These are phyloP conservation scores for Carposina sasakii DNA, from an alignment of 1,140 invertebrate genomes.

Conservation along the genomic window DNA sequence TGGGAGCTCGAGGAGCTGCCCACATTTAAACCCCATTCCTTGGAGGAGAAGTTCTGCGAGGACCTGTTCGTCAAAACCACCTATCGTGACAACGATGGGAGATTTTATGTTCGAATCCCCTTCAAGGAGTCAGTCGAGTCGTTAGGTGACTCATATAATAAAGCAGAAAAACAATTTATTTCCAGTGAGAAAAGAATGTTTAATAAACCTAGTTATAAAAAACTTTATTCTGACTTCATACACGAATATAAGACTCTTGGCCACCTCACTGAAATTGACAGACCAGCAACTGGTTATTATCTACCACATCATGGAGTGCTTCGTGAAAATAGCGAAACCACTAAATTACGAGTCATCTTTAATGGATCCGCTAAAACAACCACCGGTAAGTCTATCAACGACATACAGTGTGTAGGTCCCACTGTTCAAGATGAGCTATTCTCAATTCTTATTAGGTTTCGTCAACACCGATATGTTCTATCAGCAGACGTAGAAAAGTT, in stretches of 20 bases:
- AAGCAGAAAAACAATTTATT: constrained; percentile 5
- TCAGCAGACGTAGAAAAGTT: constrained; percentile 33
- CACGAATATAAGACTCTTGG: too few relatives aligned
- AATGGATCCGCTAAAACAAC: constrained; percentile 38
- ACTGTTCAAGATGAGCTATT: constrained; percentile 43
- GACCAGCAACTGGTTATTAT: too few relatives aligned
- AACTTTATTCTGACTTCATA: constrained; percentile 33
- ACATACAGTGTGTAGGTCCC: constrained; percentile 35
- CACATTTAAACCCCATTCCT: neutral
- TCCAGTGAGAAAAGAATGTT: constrained; percentile 2
- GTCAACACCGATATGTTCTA: constrained; percentile 23
- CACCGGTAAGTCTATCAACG: constrained; percentile 38
- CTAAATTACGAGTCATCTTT: constrained; percentile 40
- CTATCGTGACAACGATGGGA: constrained; percentile 1
- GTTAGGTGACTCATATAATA: constrained; percentile 3
- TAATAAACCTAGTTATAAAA: constrained; percentile 12
- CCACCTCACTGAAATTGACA: too few relatives aligned
- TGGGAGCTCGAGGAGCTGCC: constrained; percentile 5
- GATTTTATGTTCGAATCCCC: constrained; percentile 11
- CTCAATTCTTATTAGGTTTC: constrained; percentile 30
- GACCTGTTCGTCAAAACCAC: neutral
- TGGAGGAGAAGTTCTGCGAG: neutral
- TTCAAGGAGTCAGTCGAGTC: neutral
- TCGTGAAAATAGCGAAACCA: constrained; percentile 26
- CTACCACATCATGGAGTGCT: constrained; percentile 36